Percentiles rank a stretch among this genome's conserved stretches.
These are phyloP conservation scores for Crossocerus cetratus DNA, from an alignment of 2,888 invertebrate species.

Conservation along the genomic window DNA sequence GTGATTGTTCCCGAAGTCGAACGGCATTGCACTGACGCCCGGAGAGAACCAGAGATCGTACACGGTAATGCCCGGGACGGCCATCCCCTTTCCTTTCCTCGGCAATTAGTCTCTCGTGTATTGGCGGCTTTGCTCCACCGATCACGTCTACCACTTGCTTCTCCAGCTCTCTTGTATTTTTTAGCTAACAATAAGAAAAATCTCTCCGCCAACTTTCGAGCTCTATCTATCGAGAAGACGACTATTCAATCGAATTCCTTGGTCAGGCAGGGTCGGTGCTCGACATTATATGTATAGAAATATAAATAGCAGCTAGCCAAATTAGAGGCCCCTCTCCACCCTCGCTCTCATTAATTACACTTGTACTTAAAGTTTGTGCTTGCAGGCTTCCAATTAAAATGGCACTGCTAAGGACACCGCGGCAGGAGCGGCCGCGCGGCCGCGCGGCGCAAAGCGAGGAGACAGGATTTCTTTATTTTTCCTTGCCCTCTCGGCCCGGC, in stretches of 20 bases:
- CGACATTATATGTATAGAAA: too few relatives aligned
- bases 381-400: neutral
- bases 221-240: neutral
- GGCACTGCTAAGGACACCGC: neutral
- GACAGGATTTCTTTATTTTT: neutral
- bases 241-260: neutral
- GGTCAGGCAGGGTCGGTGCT: too few relatives aligned
- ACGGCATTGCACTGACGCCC: conserved; percentile 35
- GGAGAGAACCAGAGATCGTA: conserved; percentile 20
- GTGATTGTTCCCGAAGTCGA: conserved; percentile 51
- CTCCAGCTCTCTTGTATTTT: neutral
- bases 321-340: too few relatives aligned
- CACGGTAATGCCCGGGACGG: conserved; percentile 29
- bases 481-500: neutral
- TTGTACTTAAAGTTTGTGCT: neutral
- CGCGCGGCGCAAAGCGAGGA: neutral
- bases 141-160: neutral
- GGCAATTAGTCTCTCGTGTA: conserved; percentile 50
- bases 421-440: neutral
- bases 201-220: neutral
- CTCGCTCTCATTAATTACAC: too few relatives aligned
- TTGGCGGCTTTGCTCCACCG: conserved; percentile 6
- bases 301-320: too few relatives aligned
- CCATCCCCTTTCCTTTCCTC: conserved; percentile 14
- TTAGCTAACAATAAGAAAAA: neutral